Conservation (phyloP, 2,888 invertebrate genomes). For the Cataglyphis rosenhaueri region DNA sequence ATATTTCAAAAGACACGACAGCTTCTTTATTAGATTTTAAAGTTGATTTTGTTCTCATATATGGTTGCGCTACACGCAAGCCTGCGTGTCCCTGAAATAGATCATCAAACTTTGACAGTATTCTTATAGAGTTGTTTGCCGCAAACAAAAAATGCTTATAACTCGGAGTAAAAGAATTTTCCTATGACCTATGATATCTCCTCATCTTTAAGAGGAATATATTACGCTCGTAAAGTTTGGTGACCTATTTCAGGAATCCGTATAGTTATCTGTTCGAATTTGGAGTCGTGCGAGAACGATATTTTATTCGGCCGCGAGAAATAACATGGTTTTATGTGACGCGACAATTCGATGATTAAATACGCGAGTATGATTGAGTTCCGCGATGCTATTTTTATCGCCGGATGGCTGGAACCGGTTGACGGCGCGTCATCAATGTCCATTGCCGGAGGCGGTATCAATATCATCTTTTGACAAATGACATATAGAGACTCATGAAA, state of each 20-base stretch:
- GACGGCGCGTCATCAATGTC: constrained; percentile 52
- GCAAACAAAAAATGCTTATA: neutral
- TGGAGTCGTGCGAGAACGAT: neutral
- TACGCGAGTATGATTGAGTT: constrained; percentile 37
- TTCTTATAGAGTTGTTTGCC: neutral
- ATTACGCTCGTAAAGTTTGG: neutral
- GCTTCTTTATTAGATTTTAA: neutral
- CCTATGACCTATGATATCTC: neutral
- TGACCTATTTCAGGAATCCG: neutral
- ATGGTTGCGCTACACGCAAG: neutral
- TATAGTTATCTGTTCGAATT: neutral
- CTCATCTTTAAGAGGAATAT: neutral
- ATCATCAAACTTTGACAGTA: too few relatives aligned
- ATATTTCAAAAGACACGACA: neutral
- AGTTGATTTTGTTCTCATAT: neutral
- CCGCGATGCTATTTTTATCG: constrained; percentile 47
- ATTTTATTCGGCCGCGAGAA: neutral
- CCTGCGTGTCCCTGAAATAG: neutral
- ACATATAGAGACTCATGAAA: neutral
- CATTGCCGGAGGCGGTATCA: neutral
- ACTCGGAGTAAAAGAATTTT: neutral
- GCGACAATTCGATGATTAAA: constrained; percentile 12
- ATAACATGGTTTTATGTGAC: constrained; percentile 6
- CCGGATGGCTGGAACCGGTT: constrained; percentile 46
- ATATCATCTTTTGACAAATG: neutral